phyloP scores from a whole-genome alignment of 1,140 invertebrate genomes.

The Microplitis demolitor region DNA sequence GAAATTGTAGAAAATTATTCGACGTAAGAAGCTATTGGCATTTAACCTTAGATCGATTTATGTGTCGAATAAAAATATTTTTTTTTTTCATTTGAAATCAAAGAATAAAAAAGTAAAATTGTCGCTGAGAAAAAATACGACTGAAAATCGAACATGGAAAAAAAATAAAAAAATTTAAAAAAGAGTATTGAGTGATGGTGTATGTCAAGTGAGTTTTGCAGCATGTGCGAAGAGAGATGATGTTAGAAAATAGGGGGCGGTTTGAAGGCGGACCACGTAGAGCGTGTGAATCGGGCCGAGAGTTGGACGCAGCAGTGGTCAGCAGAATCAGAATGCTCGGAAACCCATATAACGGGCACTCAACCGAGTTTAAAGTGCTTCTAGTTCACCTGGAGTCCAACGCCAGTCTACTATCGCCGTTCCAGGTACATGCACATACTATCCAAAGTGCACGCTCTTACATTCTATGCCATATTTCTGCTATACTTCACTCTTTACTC shows the following conservation, averaged over 20 bases:
- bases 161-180: too few species aligned
- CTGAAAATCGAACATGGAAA: too few species aligned
- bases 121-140: too few species aligned
- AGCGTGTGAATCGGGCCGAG: conserved; percentile 18
- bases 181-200: too few species aligned
- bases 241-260: conserved; percentile 5
- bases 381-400: conserved; percentile 4
- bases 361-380: conserved; percentile 23
- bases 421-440: too few species aligned
- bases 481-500: neutral
- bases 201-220: too few species aligned
- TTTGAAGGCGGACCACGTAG: conserved; percentile 35
- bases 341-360: conserved; percentile 36
- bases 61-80: too few species aligned
- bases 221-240: too few species aligned
- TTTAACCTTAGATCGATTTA: neutral
- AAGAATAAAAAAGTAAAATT: too few species aligned
- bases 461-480: neutral
- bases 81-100: too few species aligned
- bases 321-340: conserved; percentile 37
- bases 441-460: too few species aligned
- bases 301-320: conserved; percentile 27
- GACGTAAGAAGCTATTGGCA: neutral
- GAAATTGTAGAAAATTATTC: conserved; percentile 1
- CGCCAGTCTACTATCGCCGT: too few species aligned